phyloP scores from a whole-genome alignment of 2,888 invertebrate genomes.

The Dendrolimus houi region DNA sequence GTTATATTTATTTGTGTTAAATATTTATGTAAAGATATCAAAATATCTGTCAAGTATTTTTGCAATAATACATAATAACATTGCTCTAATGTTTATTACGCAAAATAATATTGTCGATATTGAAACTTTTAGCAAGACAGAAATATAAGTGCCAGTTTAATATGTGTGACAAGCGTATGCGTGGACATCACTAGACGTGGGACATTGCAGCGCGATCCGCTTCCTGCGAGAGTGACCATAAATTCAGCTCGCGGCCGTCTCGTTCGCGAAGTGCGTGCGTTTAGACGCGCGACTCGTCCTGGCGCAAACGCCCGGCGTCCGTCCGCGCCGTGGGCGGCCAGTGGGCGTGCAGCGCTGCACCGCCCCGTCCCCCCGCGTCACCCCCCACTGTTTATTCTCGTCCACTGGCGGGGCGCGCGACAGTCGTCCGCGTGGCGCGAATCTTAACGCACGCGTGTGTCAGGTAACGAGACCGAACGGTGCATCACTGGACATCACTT shows the following conservation, averaged over 20 bases:
- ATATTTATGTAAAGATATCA: no score
- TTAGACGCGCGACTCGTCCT: background rate
- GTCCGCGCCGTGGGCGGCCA: slow-evolving; percentile 53
- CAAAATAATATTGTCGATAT: no score
- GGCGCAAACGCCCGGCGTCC: slow-evolving; percentile 8
- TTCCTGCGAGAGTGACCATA: background rate
- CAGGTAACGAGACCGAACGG: slow-evolving; percentile 56
- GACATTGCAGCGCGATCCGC: background rate
- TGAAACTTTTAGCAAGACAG: no score
- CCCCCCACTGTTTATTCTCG: slow-evolving; percentile 67
- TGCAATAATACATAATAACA: no score
- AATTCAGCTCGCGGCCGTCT: background rate
- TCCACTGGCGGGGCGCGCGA: slow-evolving; percentile 59
- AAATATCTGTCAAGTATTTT: no score
- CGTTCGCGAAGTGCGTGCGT: background rate
- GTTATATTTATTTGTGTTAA: no score
- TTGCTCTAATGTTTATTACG: no score
- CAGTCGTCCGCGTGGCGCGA: slow-evolving; percentile 73
- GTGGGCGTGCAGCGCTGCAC: slow-evolving; percentile 70
- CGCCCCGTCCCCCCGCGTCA: slow-evolving; percentile 46
- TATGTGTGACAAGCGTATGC: no score
- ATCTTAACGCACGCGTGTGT: slow-evolving; percentile 55
- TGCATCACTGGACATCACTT: slow-evolving; percentile 64
- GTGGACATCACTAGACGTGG: background rate
- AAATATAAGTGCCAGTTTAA: no score